Base-by-base conservation (phyloP, 2,797 vertebrate species). In the Otus scops region DNA sequence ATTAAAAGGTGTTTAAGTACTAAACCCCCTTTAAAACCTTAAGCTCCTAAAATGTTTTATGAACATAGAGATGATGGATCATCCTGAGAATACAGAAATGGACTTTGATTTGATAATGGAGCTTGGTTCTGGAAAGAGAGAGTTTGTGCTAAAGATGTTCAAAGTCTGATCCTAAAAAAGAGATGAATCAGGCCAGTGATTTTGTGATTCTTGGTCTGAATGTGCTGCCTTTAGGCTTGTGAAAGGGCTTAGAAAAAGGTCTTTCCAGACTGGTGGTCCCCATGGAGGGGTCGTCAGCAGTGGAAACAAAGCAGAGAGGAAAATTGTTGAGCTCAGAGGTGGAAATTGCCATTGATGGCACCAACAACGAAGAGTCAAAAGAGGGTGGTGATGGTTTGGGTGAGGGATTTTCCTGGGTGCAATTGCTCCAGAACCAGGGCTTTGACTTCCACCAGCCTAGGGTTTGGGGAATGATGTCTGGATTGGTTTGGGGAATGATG, bases 1-100 rank as follows among this genome's bases (percentile, higher is more conserved):
- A 96, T 91, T 95, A 95, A 92, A 93, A 83, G 15, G 12, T 92
- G 27, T 10, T 87, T 82, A 92, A 89, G 43, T 64, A 53, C 43
- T 88, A 91, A 97, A 88, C 3, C 24, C 34, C 4, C 1, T 77
- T 69, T 95, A 91, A 93, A 92, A 56, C 56, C n/a, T 88, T 91
- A 85, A 93, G 60, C 71, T 88, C 16, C 43, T 80, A 80, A 85
- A 92, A 77, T 41, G 24, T 80, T 88, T 91, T 85, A 85, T 36
- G 60, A 91, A 80, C 14, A 26, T 6, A 79, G 43, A 57, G 19
- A n/a, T 34, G 30, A 47, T 36, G 39, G 50, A 30, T 91, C 54
- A 83, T 20, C 21, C 54, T 69, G n/a, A 85, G 32, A 87, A 63
- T n/a, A 77, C 0, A 36, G 63, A 76, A 88, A 88, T 41, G 36